Evolutionary conservation across 2,797 vertebrate genomes (phyloP).

Genomic region (Champsocephalus esox): DNA sequence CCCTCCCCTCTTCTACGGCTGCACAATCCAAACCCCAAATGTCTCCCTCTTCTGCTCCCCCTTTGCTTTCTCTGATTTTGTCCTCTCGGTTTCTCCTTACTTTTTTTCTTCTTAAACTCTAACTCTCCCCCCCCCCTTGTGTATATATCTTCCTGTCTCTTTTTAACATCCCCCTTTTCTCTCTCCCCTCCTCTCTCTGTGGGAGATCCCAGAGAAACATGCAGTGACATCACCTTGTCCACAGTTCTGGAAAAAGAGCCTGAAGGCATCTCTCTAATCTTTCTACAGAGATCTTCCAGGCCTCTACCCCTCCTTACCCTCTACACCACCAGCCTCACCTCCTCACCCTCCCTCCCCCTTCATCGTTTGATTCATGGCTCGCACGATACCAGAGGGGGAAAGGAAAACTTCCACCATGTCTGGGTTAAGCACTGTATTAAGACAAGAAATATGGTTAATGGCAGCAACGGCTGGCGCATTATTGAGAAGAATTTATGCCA

Average conservation of each 20-base stretch:
- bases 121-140: conserved; percentile 18
- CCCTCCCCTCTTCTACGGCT: conserved; percentile 58
- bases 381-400: conserved; percentile 18
- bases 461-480: conserved; percentile 8
- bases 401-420: conserved; percentile 37
- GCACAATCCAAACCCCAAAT: neutral
- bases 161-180: neutral
- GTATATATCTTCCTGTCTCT: conserved; percentile 23
- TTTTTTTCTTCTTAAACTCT: conserved; percentile 25
- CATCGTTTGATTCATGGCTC: conserved; percentile 57
- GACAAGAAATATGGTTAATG: conserved; percentile 45
- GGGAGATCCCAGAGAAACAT: conserved; percentile 64
- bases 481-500: conserved; percentile 55
- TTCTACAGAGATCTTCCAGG: conserved; percentile 18
- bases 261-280: conserved; percentile 54
- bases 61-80: conserved; percentile 13
- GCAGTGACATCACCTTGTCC: conserved; percentile 77
- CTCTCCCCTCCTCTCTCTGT: conserved; percentile 15
- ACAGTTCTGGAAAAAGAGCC: conserved; percentile 55
- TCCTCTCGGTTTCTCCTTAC: conserved; percentile 39
- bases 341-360: conserved; percentile 14
- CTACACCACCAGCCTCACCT: neutral
- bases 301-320: conserved; percentile 31
- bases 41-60: conserved; percentile 3
- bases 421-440: conserved; percentile 17